Base-by-base conservation (phyloP, 2,113 vertebrate species). In the Phrynosoma platyrhinos region DNA sequence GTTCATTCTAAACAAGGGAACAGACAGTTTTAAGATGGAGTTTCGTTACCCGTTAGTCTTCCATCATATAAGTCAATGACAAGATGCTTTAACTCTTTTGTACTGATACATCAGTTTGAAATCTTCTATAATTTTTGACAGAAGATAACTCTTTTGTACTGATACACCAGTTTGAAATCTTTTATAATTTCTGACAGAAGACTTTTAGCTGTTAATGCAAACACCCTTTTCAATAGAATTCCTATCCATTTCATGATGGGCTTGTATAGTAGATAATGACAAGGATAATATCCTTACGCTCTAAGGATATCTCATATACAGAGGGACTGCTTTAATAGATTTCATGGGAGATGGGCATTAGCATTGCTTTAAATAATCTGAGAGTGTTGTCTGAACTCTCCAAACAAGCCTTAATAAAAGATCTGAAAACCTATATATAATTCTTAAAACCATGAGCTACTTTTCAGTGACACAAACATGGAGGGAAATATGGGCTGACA, bases 11-110 rank as follows among this genome's bases (percentile, higher is more conserved):
- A 30, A 62, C 25, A 76, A 16, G 52, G 23, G 87, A 87, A 2
- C 4, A 20, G 18, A 47, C 2, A 1, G 2, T 30, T 30, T 1
- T 0, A 36, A 12, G 1, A 30, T 21, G 32, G 32, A 25, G n/a
- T 36, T 32, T 21, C 23, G 47, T 82, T 55, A n/a, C 10, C 4
- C 7, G 52, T 47, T 36, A 36, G n/a, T 55, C 2, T 77, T 77
- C 55, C 16, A 42, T 77, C 40, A 30, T 20, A 30, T 55, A 40
- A 10, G 4, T 25, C 25, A 23, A 3, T 90, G 0, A 8, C 83
- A 78, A n/a, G 30, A 5, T 4, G 30, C 69, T 40, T 91, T 87
- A 52, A 27, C 71, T 27, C 7, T 77, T 47, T 3, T 1, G 14
- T 30, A 27, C 27, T 64, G 64, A 64, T 30, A 30, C n/a, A 25